Conservation (phyloP, 2,888 invertebrate genomes). For the Halocaridina rubra region DNA sequence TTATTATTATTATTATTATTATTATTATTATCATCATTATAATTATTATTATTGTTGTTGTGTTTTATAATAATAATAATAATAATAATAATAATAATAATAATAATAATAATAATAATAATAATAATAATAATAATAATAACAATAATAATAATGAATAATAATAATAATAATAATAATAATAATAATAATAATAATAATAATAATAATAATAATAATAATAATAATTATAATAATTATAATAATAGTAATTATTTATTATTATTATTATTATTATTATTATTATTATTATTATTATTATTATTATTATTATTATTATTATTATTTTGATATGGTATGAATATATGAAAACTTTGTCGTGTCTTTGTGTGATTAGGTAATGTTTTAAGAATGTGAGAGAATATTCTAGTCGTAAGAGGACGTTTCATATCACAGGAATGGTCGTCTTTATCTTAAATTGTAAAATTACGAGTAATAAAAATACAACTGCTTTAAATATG, state of each 20-base stretch:
- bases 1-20: neutral
- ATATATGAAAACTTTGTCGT: too few relatives aligned
- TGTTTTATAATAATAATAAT: neutral
- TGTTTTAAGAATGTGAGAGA: too few relatives aligned
- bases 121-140: neutral
- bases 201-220: neutral
- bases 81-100: neutral
- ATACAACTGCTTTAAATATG: too few relatives aligned
- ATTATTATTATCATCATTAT: neutral
- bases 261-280: slow-evolving; percentile 9
- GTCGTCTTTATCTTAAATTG: too few relatives aligned
- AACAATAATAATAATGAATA: neutral
- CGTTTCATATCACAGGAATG: too few relatives aligned
- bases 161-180: too few relatives aligned
- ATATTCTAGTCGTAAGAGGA: too few relatives aligned
- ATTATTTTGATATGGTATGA: too few relatives aligned
- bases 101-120: neutral
- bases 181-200: neutral
- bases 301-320: neutral
- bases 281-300: neutral
- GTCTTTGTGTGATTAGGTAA: too few relatives aligned
- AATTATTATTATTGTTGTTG: neutral
- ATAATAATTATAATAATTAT: neutral
- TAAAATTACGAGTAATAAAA: too few relatives aligned
- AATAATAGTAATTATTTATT: neutral